These are phyloP conservation scores for Phymanthus crucifer DNA, from an alignment of 92 coral and sea anemone genomes.

Conservation along the genomic window DNA sequence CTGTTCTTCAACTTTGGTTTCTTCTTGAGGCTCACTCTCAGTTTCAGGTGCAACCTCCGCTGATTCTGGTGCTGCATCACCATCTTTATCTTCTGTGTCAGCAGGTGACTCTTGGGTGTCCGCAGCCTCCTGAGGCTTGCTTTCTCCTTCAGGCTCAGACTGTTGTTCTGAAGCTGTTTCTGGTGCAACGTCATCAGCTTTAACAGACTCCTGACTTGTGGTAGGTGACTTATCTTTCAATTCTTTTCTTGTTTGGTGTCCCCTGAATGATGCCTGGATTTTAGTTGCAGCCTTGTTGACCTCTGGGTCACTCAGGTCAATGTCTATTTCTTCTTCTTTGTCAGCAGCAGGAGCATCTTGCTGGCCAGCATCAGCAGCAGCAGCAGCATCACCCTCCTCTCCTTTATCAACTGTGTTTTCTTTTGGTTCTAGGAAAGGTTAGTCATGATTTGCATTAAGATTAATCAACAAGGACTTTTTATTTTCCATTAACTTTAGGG, in stretches of 20 bases:
- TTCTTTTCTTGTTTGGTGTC: constrained; percentile 64
- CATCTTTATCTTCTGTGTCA: constrained; percentile 4
- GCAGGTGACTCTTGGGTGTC: constrained; percentile 17
- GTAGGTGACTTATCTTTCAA: constrained; percentile 38
- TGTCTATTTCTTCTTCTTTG: constrained; percentile 52
- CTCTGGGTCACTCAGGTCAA: constrained; percentile 70
- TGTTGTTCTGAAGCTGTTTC: constrained; percentile 31
- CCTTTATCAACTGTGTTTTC: constrained; percentile 1
- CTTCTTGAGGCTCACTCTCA: constrained; percentile 9
- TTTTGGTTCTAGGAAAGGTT: constrained; percentile 12
- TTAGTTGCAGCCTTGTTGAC: constrained; percentile 65
- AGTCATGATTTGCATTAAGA: too few relatives aligned
- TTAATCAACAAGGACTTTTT: not conserved
- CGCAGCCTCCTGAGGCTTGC: constrained; percentile 21
- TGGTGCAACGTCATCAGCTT: constrained; percentile 31
- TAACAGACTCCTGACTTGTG: constrained; percentile 30
- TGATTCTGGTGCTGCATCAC: constrained; percentile 16
- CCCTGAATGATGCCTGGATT: constrained; percentile 79
- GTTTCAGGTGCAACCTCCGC: not conserved
- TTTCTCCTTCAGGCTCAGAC: constrained; percentile 6
- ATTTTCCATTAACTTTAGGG: not conserved
- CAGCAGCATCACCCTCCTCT: constrained; percentile 13
- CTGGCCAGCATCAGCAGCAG: constrained; percentile 10
- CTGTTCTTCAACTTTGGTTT: not conserved
- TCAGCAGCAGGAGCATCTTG: constrained; percentile 16